phyloP scores from a whole-genome alignment of 2,113 vertebrate species.

The Pollimyrus isidori region DNA sequence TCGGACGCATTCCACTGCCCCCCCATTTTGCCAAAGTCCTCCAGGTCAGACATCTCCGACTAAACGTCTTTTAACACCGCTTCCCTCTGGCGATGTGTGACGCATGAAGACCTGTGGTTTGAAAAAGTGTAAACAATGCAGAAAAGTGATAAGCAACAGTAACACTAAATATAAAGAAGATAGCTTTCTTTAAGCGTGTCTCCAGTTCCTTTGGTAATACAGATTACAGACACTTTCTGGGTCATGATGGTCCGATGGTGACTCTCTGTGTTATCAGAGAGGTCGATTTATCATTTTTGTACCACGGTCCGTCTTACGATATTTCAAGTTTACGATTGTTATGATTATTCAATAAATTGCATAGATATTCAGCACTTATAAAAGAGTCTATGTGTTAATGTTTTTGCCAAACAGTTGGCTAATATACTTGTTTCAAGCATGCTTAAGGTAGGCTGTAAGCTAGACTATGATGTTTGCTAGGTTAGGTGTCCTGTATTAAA shows the following conservation, averaged over 20 bases:
- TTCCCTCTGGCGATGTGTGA: background rate
- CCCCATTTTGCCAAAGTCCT: slow-evolving; percentile 59
- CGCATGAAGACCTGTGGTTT: background rate
- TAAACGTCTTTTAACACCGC: background rate
- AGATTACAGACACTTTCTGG: background rate
- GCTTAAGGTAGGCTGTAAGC: background rate
- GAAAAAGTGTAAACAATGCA: background rate
- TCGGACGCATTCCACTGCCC: slow-evolving; percentile 62
- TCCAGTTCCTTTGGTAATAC: background rate
- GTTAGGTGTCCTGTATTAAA: background rate
- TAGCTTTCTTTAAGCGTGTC: background rate
- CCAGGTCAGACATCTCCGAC: slow-evolving; percentile 62
- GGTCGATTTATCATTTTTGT: too few relatives aligned
- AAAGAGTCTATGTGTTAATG: background rate
- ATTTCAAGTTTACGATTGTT: background rate
- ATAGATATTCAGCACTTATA: background rate
- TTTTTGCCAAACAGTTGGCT: background rate
- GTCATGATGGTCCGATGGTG: too few relatives aligned
- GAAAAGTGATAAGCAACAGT: background rate
- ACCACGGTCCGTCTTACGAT: background rate
- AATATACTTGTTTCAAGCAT: background rate
- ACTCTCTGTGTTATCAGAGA: too few relatives aligned
- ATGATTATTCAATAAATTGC: background rate
- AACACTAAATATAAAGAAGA: background rate
- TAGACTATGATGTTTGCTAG: background rate